Evolutionary conservation across 2,113 vertebrate species (phyloP).

Genomic region (Corvus hawaiiensis): DNA sequence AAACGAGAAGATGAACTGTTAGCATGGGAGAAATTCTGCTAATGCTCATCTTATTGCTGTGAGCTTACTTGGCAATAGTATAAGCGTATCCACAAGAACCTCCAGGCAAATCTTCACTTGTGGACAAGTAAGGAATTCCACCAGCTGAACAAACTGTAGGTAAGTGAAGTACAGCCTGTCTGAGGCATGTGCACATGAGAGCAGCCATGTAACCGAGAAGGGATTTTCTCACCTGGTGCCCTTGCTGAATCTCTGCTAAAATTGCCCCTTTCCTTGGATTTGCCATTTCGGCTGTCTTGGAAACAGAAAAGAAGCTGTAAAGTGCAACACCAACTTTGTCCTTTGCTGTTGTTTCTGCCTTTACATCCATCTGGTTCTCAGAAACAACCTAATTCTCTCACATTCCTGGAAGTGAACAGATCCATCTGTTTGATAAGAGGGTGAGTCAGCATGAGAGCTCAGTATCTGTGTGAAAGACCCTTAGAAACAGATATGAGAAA

Average conservation of each 20-base stretch:
- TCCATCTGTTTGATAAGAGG: not conserved
- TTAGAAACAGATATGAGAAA: not conserved
- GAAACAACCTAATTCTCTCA: not conserved
- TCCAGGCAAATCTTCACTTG: not conserved
- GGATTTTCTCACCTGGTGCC: not conserved
- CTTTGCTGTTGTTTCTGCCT: not conserved
- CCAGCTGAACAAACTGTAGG: not conserved
- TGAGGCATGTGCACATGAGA: not conserved
- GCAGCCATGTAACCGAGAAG: not conserved
- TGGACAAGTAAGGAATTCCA: not conserved
- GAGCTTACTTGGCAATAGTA: not conserved
- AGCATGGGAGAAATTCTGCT: not conserved
- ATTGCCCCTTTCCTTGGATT: not conserved
- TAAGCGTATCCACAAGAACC: not conserved
- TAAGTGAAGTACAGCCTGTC: not conserved
- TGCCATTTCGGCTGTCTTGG: not conserved
- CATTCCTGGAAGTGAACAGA: not conserved
- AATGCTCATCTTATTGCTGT: not conserved
- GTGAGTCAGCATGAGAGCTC: not conserved
- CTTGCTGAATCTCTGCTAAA: not conserved
- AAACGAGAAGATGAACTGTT: not conserved
- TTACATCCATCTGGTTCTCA: not conserved
- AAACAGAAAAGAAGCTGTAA: not conserved
- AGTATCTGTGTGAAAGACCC: not conserved
- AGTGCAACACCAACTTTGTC: not conserved